These are phyloP conservation scores for Indicator maculatus DNA, from an alignment of 2,113 vertebrate genomes.

Conservation along the genomic window DNA sequence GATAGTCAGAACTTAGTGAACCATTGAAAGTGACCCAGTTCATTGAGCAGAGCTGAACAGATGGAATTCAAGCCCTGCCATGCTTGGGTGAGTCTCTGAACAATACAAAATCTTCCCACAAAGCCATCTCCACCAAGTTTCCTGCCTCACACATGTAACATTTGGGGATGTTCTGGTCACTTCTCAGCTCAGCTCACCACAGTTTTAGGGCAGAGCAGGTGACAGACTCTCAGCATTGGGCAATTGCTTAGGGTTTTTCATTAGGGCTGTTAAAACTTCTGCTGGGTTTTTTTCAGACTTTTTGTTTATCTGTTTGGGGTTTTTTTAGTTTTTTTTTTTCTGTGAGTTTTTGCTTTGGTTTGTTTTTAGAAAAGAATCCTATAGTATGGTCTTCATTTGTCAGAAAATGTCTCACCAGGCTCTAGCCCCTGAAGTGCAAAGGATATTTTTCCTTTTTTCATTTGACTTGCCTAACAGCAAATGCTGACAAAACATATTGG, in stretches of 20 bases:
- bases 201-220: neutral
- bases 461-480: neutral
- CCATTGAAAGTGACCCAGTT: slow-evolving; percentile 80
- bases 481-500: neutral
- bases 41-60: slow-evolving; percentile 81
- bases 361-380: neutral
- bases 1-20: slow-evolving; percentile 80
- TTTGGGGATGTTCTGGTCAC: slow-evolving; percentile 24
- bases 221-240: neutral
- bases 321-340: too few species aligned
- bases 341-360: too few species aligned
- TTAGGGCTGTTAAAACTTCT: neutral
- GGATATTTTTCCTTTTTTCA: neutral
- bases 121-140: slow-evolving; percentile 51
- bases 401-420: neutral
- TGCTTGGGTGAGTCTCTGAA: slow-evolving; percentile 64
- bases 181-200: slow-evolving; percentile 11
- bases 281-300: neutral
- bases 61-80: slow-evolving; percentile 76
- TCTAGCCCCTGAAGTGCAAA: neutral
- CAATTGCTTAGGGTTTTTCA: neutral
- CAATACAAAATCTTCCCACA: slow-evolving; percentile 74
- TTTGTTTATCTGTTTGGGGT: too few species aligned
- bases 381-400: neutral
- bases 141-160: slow-evolving; percentile 18